Evolutionary conservation across 2,113 vertebrate genomes (phyloP).

Genomic region (Cacatua alba): DNA sequence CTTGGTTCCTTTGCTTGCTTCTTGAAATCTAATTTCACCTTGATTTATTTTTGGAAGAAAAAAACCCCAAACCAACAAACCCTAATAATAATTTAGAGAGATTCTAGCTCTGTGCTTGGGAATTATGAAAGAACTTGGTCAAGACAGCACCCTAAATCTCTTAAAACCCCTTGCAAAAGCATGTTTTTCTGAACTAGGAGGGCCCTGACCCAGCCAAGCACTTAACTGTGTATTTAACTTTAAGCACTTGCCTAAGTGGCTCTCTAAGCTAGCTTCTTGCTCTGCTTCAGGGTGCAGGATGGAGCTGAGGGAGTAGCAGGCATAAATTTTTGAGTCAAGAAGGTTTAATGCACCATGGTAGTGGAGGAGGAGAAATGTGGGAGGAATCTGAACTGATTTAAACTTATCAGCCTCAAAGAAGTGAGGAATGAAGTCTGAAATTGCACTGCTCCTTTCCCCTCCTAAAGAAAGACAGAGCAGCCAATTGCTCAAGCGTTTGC

Average conservation of each 20-base stretch:
- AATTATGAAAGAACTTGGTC: neutral
- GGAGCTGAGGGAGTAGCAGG: neutral
- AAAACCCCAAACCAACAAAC: neutral
- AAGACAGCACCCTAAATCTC: neutral
- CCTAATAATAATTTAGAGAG: neutral
- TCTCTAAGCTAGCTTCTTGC: neutral
- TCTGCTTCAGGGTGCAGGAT: neutral
- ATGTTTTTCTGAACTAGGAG: neutral
- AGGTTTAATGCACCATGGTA: neutral
- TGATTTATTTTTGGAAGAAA: neutral
- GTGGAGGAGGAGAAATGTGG: slow-evolving; percentile 34
- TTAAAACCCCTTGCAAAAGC: neutral
- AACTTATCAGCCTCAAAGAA: slow-evolving; percentile 10
- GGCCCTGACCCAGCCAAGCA: neutral
- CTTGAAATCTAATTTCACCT: neutral
- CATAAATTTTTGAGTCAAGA: neutral
- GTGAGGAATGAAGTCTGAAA: slow-evolving; percentile 11
- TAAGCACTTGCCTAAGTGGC: neutral
- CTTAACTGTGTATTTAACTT: neutral
- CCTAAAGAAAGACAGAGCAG: neutral
- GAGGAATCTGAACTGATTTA: slow-evolving; percentile 52
- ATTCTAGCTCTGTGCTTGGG: neutral
- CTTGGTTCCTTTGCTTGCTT: neutral
- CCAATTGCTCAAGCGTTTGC: neutral
- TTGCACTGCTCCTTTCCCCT: neutral